These are phyloP conservation scores for Sebastes flavidus DNA, from an alignment of 2,797 vertebrate genomes.

Conservation along the genomic window DNA sequence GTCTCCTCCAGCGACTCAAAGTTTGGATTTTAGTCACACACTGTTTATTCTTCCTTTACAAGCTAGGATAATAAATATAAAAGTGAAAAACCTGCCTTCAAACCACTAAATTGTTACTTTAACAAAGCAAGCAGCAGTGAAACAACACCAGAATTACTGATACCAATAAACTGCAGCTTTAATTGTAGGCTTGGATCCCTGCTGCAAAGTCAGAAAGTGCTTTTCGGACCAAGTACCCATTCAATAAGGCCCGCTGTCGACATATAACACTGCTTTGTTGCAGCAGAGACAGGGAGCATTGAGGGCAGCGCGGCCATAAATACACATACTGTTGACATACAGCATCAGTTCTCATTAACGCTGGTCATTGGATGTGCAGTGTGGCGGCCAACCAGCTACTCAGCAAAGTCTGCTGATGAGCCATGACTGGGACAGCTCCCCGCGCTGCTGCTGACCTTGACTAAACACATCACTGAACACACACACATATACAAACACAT, in stretches of 20 bases:
- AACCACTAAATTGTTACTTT: not conserved
- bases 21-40: not conserved
- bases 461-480: constrained; percentile 14
- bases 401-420: constrained; percentile 59
- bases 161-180: constrained; percentile 8
- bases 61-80: not conserved
- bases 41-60: not conserved
- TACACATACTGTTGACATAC: constrained; percentile 44
- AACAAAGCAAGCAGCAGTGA: not conserved
- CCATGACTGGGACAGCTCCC: constrained; percentile 17
- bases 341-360: constrained; percentile 64
- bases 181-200: not conserved
- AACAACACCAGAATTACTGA: not conserved
- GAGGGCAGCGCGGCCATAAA: constrained; percentile 42
- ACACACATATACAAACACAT: not conserved
- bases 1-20: not conserved
- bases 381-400: constrained; percentile 34
- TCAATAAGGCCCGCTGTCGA: not conserved
- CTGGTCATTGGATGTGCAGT: constrained; percentile 41
- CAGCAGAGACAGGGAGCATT: constrained; percentile 33
- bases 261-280: constrained; percentile 32
- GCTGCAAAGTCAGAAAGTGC: constrained; percentile 23
- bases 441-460: constrained; percentile 53
- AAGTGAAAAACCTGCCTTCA: not conserved
- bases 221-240: constrained; percentile 10